Evolutionary conservation across 1,140 invertebrate genomes (phyloP), one percentile per base, ranked within the genome.

Genomic region (Saccostrea cuccullata): DNA sequence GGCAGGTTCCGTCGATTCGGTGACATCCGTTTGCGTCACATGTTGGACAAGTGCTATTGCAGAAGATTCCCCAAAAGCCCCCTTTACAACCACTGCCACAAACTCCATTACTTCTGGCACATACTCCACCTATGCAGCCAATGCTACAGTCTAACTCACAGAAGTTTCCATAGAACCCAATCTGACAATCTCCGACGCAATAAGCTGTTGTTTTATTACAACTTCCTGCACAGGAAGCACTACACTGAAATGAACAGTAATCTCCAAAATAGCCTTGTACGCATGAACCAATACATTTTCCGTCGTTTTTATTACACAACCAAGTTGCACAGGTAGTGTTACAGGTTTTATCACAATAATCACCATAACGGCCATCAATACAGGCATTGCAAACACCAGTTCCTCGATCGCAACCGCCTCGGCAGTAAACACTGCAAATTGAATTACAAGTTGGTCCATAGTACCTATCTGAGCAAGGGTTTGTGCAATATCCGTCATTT

Each of bases 331-430:
- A 77, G 47, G 82, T 85, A 8, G 73, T 55, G 40, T 82, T 88
- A 67, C 90, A 91, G 23, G 86, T 20, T 6, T 17, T 20, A 15
- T 82, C 87, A 88, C 90, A 91, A 55, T 90, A 87, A n/a, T 84
- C 86, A 8, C 90, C 90, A 67, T 86, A 88, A 6, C 30, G 40
- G 36, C 87, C 87, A n/a, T 47, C 40, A 60, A 15, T n/a, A n/a
- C 87, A 88, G 47, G 64, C 83, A 56, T 58, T 67, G 67, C 87
- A 88, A 0, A 40, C 15, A 4, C 85, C 85, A 13, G 36, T 55
- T n/a, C 2, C 40, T 58, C 67, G 47, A 5, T 77, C 40, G 70
- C 85, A 88, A 56, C 23, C 82, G 3, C 55, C 23, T 4, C 47
- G 15, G 17, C 77, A 84, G 20, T 23, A 12, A 11, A 64, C 23